phyloP scores from a whole-genome alignment of 2,888 invertebrate species.

The Sycophila texana region DNA sequence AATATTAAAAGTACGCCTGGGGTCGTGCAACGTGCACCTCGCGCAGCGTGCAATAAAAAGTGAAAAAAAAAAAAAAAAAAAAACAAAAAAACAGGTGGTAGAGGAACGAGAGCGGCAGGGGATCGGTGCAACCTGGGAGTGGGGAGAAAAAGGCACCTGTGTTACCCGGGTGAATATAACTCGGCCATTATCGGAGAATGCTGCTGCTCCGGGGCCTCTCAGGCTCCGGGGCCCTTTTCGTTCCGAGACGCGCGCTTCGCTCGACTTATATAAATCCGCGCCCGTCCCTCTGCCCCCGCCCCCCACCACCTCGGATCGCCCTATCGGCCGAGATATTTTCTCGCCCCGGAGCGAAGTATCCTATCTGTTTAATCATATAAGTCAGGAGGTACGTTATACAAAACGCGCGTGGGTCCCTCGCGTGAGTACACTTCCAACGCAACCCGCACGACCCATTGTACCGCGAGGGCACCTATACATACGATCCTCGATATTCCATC shows the following conservation, averaged over 20 bases:
- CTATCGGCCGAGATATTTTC: slow-evolving; percentile 32
- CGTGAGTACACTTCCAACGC: neutral
- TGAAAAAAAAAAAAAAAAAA: slow-evolving; percentile 8
- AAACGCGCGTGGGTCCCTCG: slow-evolving; percentile 8
- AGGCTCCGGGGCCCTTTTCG: slow-evolving; percentile 62
- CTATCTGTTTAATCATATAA: slow-evolving; percentile 50
- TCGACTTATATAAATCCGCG: slow-evolving; percentile 40
- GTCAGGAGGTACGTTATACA: slow-evolving; percentile 28
- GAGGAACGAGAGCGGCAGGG: slow-evolving; percentile 8
- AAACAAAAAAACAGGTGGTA: neutral
- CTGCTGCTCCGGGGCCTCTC: slow-evolving; percentile 68
- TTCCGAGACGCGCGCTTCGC: slow-evolving; percentile 56
- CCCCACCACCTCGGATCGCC: slow-evolving; percentile 7
- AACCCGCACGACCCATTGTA: neutral
- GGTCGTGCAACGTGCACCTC: too few relatives aligned
- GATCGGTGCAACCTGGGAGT: neutral
- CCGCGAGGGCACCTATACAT: neutral
- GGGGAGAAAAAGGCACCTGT: slow-evolving; percentile 69
- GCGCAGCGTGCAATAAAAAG: slow-evolving; percentile 7
- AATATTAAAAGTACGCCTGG: too few relatives aligned
- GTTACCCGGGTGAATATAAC: slow-evolving; percentile 72
- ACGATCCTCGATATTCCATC: neutral
- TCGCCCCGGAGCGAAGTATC: slow-evolving; percentile 40
- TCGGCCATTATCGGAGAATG: slow-evolving; percentile 74
- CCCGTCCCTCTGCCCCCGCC: slow-evolving; percentile 12